Evolutionary conservation across 2,797 vertebrate genomes (phyloP), one percentile per base, ranked within the genome.

Genomic region (Diglossa cyanea): DNA sequence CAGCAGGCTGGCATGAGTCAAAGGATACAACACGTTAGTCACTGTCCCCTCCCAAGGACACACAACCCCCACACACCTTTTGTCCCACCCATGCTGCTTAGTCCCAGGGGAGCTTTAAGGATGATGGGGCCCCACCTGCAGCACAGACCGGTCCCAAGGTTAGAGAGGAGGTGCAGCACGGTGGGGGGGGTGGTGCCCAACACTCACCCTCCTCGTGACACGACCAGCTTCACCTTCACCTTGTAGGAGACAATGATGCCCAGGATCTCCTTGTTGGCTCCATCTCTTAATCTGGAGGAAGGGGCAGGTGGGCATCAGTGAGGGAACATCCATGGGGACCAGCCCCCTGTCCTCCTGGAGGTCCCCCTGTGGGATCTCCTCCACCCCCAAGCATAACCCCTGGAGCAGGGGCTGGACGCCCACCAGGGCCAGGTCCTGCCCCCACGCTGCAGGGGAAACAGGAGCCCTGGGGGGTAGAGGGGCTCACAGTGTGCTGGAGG

Each of bases 161-260:
- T 61, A 55, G 47, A 62, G 37, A 48, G 14, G 30, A 62, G 63
- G 28, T 39, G 31, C 35, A 31, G 62, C 17, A 70, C 2, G 0
- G 17, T 55, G 10, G 4, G 4, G 17, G 11, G 5, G 4, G 17
- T 62, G 2, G 14, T 62, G 35, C 78, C 51, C 63, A 54, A 31
- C n/a, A 98, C 98, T 98, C 95, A 99, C 99, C 99, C 99, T 84
- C 99, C 99, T 91, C 99, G 97, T 2, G 99, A 99, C 65, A 99
- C 99, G 28, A 99, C 98, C 98, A 99, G 98, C 98, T 99, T 99
- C 96, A 99, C 99, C 96, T 99, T 99, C 88, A 99, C 99, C 94
- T 99, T 99, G 97, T 99, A 99, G 6, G 99, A 99, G 42, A 99
- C 99, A 2, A 99, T 99, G 73, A 99, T 99, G 44, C 99, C 99